Base-by-base conservation (phyloP, 2,113 vertebrate genomes). In the Australoheros scitulus region DNA sequence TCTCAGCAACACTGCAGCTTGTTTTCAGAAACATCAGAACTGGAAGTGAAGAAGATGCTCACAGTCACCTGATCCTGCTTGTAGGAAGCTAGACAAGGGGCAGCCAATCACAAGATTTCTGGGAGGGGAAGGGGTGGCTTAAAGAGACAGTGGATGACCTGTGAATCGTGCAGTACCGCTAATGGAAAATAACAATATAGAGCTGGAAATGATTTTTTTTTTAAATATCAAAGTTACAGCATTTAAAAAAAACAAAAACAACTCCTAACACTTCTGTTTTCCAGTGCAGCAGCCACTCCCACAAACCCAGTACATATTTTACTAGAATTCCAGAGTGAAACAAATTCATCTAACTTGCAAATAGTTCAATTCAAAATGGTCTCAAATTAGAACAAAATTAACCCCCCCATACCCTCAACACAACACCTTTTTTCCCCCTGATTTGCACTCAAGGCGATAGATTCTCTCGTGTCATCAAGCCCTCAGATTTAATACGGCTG, bases 401-500 rank as follows among this genome's bases (percentile, higher is more conserved):
- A 26, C 26, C 26, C 7, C 6, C 2, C 7, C 26, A 20, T 52
- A 61, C 41, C 24, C 36, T 20, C 2, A 57, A 59, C 4, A 59
- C 7, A 70, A 61, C 57, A 59, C 47, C 15, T 34, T 18, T 26
- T 81, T 24, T 18, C 18, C 60, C 79, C 22, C 22, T 18, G 17
- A 11, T 85, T 79, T 80, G 13, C 47, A 72, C 50, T 61, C 29
- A 64, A 61, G 4, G 61, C 50, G 32, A 18, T 24, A 36, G 32
- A 70, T 84, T 79, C 68, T 65, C 70, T 68, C 32, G 43, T 89
- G 79, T 85, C 89, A 89, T 78, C 50, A 59, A 77, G 58, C 34
- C 24, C 50, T 63, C 77, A 80, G 74, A 92, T 92, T 91, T 87
- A 90, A 91, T 87, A 77, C 72, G 79, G 82, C 83, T 41, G 20